Percentiles rank a stretch among this genome's conserved stretches.
These are phyloP conservation scores for Eutrigla gurnardus DNA, from an alignment of 2,797 vertebrate genomes.

Conservation along the genomic window DNA sequence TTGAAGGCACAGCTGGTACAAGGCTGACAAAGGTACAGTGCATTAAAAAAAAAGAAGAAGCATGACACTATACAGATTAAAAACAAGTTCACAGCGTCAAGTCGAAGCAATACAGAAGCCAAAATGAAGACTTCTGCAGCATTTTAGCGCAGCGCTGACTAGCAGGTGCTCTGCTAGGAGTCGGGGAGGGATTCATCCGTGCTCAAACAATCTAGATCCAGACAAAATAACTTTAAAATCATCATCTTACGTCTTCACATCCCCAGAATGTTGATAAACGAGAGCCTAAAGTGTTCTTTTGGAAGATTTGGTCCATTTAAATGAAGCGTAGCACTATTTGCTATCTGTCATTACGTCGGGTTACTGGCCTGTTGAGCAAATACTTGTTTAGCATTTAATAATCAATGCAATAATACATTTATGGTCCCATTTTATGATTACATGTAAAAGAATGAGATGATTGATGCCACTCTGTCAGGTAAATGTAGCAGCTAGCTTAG, in stretches of 20 bases:
- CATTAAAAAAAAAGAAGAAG: constrained; percentile 66
- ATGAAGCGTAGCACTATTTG: background rate
- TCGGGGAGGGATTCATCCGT: constrained; percentile 29
- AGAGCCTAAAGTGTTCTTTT: background rate
- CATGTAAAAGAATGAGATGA: background rate
- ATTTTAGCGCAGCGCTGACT: constrained; percentile 35
- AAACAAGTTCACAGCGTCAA: constrained; percentile 89
- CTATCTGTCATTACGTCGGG: too few species aligned
- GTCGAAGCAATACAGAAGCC: constrained; percentile 51
- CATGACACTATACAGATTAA: constrained; percentile 64
- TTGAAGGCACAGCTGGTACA: constrained; percentile 95
- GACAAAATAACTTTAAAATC: background rate
- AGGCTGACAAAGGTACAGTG: constrained; percentile 86
- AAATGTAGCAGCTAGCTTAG: background rate
- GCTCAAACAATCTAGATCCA: constrained; percentile 15
- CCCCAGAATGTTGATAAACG: background rate
- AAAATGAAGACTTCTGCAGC: constrained; percentile 36
- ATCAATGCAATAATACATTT: too few species aligned
- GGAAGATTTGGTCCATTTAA: background rate
- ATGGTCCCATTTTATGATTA: too few species aligned
- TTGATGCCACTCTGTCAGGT: background rate
- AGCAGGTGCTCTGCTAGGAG: constrained; percentile 60
- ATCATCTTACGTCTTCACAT: background rate
- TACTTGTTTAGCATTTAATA: too few species aligned
- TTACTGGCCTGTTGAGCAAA: too few species aligned